Base-by-base conservation (phyloP, 1,140 invertebrate genomes). In the Condylostylus longicornis region DNA sequence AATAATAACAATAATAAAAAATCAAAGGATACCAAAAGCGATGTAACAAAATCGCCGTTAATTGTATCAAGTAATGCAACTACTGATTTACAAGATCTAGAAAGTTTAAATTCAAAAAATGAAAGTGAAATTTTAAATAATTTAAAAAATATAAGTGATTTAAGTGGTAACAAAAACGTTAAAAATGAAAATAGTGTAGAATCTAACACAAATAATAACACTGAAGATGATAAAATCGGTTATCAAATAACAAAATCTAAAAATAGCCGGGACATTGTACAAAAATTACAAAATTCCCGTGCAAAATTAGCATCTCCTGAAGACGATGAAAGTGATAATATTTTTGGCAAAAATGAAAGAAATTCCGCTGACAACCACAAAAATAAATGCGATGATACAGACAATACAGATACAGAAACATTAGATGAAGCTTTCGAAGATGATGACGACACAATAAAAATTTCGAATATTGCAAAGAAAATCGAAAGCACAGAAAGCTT, bases 41-140 rank as follows among this genome's bases (percentile, higher is more conserved):
- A 34, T 7, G 32, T 5, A 19, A 7, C 30, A 32, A 15, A 7
- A 13, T 6, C 13, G 13, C 5, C 7, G 28, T 7, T n/a, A n/a
- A n/a, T n/a, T n/a, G n/a, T n/a, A 25, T 27, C 40, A 42, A 31
- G 32, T 18, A 27, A 36, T 17, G 33, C 10, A 12, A 19, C 21
- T 22, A 10, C 33, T 9, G 29, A 31, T 8, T 13, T 13, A 8
- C 5, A 31, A 9, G 29, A 9, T 17, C 10, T 7, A 13, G 15
- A 31, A 31, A 31, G 13, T 31, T 31, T 31, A n/a, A n/a, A n/a
- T n/a, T n/a, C n/a, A n/a, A n/a, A n/a, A n/a, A n/a, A n/a, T n/a
- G n/a, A n/a, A n/a, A n/a, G n/a, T n/a, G n/a, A n/a, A n/a, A n/a
- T n/a, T n/a, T n/a, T n/a, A n/a, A n/a, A n/a, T n/a, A n/a, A n/a